Base-by-base conservation (phyloP, 2,888 invertebrate genomes). In the Lagria hirta region DNA sequence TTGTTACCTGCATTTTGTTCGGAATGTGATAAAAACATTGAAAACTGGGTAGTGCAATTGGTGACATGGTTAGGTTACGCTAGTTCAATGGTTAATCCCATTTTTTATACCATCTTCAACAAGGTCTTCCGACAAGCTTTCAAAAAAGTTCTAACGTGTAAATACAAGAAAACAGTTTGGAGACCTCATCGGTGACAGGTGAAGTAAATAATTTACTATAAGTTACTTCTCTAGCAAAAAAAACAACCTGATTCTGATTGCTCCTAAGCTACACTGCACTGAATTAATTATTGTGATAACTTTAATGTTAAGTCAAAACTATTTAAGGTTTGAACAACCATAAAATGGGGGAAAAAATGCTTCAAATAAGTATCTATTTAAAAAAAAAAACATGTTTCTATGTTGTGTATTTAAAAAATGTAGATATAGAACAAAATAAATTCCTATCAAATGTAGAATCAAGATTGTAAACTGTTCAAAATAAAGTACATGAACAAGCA, bases 41-140 rank as follows among this genome's bases (percentile, higher is more conserved):
- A 87, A 35, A 81, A 78, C 51, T 86, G 88, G 78, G 85, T 92
- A 26, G 85, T 89, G 62, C 90, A 91, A 66, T 79, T 89, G 48
- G 93, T 89, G 42, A 83, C 93, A 28, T 95, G 95, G 95, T 75
- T 95, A 49, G 95, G 95, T 11, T 95, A 94, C 68, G 88, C 92
- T 37, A 92, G 92, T 65, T 92, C 92, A 7, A 92, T 92, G 84
- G 90, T 95, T 17, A 95, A 95, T 73, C 95, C 95, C 1, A 88
- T 95, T 62, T 94, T 95, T 74, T 95, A 95, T 69, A 95, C 95
- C 13, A 91, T 94, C 62, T 95, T 95, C 73, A 95, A 95, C 73
- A 91, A 92, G 67, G 88, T 91, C 43, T 95, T 95, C 73, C 79
- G 94, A 23, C 87, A 91, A 66, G 90, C 93, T 0, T 93, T 93